Evolutionary conservation across 2,888 invertebrate genomes (phyloP).

Genomic region (Choristoneura rosaceana): DNA sequence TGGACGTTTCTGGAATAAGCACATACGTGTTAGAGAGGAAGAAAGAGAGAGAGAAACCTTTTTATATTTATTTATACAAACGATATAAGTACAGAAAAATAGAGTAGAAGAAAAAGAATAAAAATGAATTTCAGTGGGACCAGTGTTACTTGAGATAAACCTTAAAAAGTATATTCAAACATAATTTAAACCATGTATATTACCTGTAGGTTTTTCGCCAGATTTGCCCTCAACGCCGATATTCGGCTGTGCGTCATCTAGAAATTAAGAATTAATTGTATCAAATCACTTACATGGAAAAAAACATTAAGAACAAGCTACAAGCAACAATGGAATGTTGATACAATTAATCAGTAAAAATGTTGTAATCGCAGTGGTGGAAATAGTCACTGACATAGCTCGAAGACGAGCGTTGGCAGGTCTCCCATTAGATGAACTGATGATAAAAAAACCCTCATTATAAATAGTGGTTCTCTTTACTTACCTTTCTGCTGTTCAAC

Average conservation of each 20-base stretch:
- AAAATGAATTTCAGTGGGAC: too few species aligned
- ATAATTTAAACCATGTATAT: conserved; percentile 29
- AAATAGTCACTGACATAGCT: too few species aligned
- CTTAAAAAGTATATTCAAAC: neutral
- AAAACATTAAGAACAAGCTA: neutral
- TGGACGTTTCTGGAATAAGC: conserved; percentile 56
- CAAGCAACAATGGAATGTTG: too few species aligned
- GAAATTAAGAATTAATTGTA: conserved; percentile 40
- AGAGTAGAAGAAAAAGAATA: too few species aligned
- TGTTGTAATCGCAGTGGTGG: too few species aligned
- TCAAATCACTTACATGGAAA: neutral
- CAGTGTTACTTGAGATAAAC: neutral
- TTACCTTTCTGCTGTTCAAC: conserved; percentile 56
- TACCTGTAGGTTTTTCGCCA: conserved; percentile 65
- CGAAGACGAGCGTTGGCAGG: too few species aligned
- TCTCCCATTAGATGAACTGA: too few species aligned
- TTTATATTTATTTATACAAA: too few species aligned
- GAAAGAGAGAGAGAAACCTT: too few species aligned
- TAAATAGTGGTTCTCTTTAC: neutral
- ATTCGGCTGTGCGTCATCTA: conserved; percentile 62
- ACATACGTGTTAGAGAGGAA: neutral
- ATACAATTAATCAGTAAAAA: too few species aligned
- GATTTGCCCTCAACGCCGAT: conserved; percentile 57
- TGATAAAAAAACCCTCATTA: too few species aligned
- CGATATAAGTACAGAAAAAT: too few species aligned